Conservation (phyloP, 1,140 invertebrate genomes). For the Drosophila pectinifera region DNA sequence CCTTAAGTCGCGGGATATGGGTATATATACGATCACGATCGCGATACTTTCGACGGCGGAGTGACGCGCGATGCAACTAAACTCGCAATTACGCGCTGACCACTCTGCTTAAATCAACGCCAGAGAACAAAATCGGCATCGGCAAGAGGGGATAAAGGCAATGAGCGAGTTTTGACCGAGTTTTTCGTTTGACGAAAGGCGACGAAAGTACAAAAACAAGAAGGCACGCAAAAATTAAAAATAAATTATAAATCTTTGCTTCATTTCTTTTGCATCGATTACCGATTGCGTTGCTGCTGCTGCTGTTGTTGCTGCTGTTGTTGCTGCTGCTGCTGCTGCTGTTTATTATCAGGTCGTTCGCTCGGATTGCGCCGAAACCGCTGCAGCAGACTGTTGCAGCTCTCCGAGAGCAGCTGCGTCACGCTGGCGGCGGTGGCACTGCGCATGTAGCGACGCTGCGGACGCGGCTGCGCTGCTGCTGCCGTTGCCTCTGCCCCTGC, state of each 20-base stretch:
- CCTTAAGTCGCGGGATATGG: slow-evolving; percentile 17
- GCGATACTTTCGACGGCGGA: slow-evolving; percentile 57
- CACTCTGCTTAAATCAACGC: slow-evolving; percentile 57
- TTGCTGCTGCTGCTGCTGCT: slow-evolving; percentile 54
- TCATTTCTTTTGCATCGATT: slow-evolving; percentile 79
- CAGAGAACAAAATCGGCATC: slow-evolving; percentile 46
- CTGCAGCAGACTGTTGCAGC: slow-evolving; percentile 93
- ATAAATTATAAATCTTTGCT: slow-evolving; percentile 76
- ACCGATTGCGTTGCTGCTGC: slow-evolving; percentile 71
- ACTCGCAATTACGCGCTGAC: slow-evolving; percentile 52
- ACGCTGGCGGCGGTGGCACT: slow-evolving; percentile 92
- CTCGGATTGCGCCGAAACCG: slow-evolving; percentile 91
- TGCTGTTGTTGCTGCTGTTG: slow-evolving; percentile 61
- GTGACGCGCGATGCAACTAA: slow-evolving; percentile 58
- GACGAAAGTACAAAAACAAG: slow-evolving; percentile 40
- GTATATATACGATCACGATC: slow-evolving; percentile 26
- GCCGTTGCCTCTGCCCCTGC: slow-evolving; percentile 14
- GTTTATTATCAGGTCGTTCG: slow-evolving; percentile 85
- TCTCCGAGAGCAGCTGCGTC: slow-evolving; percentile 92
- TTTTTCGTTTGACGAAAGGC: slow-evolving; percentile 61
- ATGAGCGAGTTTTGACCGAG: slow-evolving; percentile 75
- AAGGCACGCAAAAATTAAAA: slow-evolving; percentile 71
- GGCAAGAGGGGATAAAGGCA: slow-evolving; percentile 47
- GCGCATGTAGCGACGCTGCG: slow-evolving; percentile 89
- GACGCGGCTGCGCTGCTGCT: slow-evolving; percentile 83